phyloP scores from a whole-genome alignment of 2,797 vertebrate genomes.

The Cuculus canorus region DNA sequence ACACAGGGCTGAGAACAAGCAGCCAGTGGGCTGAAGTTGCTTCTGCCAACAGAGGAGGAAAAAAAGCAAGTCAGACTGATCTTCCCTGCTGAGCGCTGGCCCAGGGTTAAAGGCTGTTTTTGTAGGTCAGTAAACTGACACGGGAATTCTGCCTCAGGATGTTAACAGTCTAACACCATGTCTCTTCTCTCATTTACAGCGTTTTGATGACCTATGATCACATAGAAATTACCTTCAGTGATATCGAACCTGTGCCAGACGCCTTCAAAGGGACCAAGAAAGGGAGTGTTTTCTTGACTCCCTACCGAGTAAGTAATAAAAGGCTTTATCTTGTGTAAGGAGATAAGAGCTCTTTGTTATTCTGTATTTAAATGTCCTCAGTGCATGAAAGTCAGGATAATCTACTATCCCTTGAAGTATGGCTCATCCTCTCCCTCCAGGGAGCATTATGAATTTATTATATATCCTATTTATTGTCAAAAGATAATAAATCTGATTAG shows the following conservation, averaged over 20 bases:
- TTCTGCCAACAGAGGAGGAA: neutral
- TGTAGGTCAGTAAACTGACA: neutral
- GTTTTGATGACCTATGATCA: conserved; percentile 93
- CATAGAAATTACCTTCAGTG: conserved; percentile 89
- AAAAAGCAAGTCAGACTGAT: neutral
- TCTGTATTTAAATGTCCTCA: neutral
- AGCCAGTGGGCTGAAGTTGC: neutral
- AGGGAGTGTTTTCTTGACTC: conserved; percentile 92
- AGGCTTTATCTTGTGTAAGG: neutral
- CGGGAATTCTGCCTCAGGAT: neutral
- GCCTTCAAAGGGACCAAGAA: conserved; percentile 95
- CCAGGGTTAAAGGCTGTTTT: neutral
- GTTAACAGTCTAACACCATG: neutral
- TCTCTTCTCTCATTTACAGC: conserved; percentile 65
- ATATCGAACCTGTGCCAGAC: conserved; percentile 88
- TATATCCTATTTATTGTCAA: neutral
- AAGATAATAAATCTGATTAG: conserved; percentile 47
- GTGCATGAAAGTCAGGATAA: neutral
- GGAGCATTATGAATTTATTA: neutral
- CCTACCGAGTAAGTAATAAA: conserved; percentile 87
- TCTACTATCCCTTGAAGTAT: neutral
- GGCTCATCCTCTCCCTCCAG: neutral
- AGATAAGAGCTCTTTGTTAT: neutral
- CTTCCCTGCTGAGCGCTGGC: neutral
- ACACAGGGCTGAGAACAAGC: neutral